Evolutionary conservation across 2,888 invertebrate genomes (phyloP), one percentile per base, ranked within the genome.

Genomic region (Pachymerium ferrugineum): DNA sequence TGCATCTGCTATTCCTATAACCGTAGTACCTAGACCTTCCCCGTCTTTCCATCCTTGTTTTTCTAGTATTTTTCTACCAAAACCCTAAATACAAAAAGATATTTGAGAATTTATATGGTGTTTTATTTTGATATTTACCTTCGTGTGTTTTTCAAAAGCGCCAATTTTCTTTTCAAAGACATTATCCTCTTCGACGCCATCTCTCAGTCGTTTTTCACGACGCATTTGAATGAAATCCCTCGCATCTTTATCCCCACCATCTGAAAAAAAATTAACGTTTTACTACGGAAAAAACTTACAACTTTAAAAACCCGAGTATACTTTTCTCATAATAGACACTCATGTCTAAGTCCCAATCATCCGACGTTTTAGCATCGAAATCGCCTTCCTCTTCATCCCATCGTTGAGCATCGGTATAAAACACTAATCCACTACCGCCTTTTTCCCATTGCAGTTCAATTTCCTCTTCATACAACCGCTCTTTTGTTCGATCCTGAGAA

Each of bases 291-390:
- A 54, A 31, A 33, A 19, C 8, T 19, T 30, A 30, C 69, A 33
- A 73, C 35, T 30, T 19, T 33, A 71, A 62, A 62, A 22, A 38
- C 35, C 14, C 16, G 12, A 33, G 30, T 71, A 73, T 76, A 78
- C 80, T 80, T 75, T 79, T 78, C 74, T 84, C 84, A 76, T 85
- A 84, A 78, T 86, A 87, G 0, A 80, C 82, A 76, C 83, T 82
- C 82, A 85, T 85, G 77, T 87, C 86, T 1, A 87, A 83, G 79
- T 87, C 86, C 84, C 85, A 85, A 77, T 87, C 86, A 79, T 86
- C 86, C 1, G 85, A 82, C 73, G 85, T 86, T 76, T 83, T 82
- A 78, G 84, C 86, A 79, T 86, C 86, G 79, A 86, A 85, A 78
- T 83, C 80, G 77, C 83, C 85, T 75, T 85, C 83, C 75, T 82